Evolutionary conservation across 2,113 vertebrate genomes (phyloP).

Genomic region (Tringa solitaria): DNA sequence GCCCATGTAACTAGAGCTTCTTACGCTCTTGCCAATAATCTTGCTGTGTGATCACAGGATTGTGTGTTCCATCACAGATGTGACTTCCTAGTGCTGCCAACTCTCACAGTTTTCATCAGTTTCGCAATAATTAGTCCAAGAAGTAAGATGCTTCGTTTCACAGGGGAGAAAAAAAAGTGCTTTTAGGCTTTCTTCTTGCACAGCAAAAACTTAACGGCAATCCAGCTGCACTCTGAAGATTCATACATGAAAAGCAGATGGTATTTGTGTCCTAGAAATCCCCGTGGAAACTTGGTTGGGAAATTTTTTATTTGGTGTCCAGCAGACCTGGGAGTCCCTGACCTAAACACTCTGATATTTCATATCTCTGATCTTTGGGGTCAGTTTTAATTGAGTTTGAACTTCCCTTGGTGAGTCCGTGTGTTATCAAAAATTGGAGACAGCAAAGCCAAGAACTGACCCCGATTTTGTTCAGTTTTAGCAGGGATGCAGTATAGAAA

Average conservation of each 20-base stretch:
- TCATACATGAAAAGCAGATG: too few species aligned
- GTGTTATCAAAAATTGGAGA: fast-evolving
- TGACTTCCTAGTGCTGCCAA: not conserved
- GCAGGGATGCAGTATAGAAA: fast-evolving
- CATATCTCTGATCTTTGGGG: not conserved
- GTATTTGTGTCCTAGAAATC: fast-evolving
- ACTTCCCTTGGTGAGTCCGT: fast-evolving
- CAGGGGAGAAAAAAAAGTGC: fast-evolving
- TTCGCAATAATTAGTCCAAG: not conserved
- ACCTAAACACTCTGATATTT: fast-evolving
- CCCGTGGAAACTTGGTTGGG: not conserved
- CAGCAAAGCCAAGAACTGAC: fast-evolving
- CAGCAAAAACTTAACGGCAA: not conserved
- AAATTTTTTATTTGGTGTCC: not conserved
- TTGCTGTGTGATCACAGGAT: not conserved
- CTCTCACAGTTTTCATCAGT: not conserved
- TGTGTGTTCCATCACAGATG: not conserved
- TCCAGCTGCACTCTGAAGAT: not conserved
- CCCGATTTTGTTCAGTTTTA: fast-evolving
- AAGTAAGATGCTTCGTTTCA: not conserved
- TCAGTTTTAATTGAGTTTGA: not conserved
- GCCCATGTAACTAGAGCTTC: not conserved
- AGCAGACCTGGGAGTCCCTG: not conserved
- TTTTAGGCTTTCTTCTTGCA: not conserved
- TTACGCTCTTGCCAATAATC: not conserved